Conservation (phyloP, 2,797 vertebrate species). For the Ctenopoma multispine region DNA sequence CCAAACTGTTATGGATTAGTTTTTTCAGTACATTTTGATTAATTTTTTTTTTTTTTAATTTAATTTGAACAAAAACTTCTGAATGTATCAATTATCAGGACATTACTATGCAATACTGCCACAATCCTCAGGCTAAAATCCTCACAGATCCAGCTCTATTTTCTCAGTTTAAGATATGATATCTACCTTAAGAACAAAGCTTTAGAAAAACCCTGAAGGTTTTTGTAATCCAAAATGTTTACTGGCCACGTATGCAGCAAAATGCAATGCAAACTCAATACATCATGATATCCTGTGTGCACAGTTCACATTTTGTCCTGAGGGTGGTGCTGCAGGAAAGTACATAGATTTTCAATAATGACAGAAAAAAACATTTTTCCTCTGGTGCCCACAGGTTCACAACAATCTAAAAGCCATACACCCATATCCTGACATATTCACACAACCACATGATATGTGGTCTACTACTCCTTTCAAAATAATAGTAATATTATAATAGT, state of each 20-base stretch:
- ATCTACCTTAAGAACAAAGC: not conserved
- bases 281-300: not conserved
- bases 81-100: no score
- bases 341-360: not conserved
- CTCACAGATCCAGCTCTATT: no score
- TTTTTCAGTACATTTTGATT: no score
- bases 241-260: not conserved
- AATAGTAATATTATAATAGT: no score
- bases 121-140: no score
- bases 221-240: not conserved
- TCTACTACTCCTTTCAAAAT: no score
- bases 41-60: no score
- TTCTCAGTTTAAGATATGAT: not conserved
- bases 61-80: no score
- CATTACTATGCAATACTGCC: no score
- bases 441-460: not conserved
- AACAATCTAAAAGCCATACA: not conserved
- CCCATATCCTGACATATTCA: not conserved
- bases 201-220: not conserved
- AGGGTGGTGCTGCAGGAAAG: not conserved
- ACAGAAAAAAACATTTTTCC: not conserved
- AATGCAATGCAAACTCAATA: not conserved
- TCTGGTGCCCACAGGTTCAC: not conserved
- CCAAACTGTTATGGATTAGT: no score
- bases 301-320: slow-evolving; percentile 7